Evolutionary conservation across 2,113 vertebrate genomes (phyloP).

Genomic region (Mesembrinibis cayennensis): DNA sequence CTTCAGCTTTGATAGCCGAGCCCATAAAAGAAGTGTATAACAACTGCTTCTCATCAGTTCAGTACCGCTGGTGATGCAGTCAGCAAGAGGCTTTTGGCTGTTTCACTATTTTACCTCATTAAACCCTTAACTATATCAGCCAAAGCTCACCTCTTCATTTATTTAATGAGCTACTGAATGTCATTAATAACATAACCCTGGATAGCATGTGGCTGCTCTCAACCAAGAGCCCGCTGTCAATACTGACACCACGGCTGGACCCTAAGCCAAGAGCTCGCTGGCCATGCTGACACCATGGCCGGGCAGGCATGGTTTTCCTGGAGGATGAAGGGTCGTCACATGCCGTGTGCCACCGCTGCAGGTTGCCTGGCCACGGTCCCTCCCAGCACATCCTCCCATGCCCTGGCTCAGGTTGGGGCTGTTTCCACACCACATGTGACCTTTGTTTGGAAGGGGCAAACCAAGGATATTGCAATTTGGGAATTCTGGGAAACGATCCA

Average conservation of each 20-base stretch:
- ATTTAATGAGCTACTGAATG: neutral
- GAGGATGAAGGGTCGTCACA: neutral
- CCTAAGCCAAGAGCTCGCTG: neutral
- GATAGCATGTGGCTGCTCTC: neutral
- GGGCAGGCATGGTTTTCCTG: neutral
- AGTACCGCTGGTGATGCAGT: neutral
- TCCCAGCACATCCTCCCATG: neutral
- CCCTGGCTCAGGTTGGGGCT: neutral
- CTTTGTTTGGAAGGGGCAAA: neutral
- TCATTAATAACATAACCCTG: neutral
- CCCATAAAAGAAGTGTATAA: neutral
- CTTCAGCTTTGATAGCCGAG: neutral
- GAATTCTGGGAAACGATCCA: neutral
- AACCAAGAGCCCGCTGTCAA: neutral
- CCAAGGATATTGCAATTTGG: neutral
- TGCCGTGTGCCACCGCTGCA: neutral
- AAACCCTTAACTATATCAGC: neutral
- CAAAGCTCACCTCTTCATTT: slow-evolving; percentile 8
- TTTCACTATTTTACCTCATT: slow-evolving; percentile 24
- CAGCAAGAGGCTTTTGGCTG: neutral
- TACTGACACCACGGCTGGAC: neutral
- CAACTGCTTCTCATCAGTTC: neutral
- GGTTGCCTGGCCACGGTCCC: neutral
- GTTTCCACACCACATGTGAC: neutral
- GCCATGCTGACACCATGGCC: neutral